Base-by-base conservation (phyloP, 2,113 vertebrate species). In the Ptychochromis oligacanthus region DNA sequence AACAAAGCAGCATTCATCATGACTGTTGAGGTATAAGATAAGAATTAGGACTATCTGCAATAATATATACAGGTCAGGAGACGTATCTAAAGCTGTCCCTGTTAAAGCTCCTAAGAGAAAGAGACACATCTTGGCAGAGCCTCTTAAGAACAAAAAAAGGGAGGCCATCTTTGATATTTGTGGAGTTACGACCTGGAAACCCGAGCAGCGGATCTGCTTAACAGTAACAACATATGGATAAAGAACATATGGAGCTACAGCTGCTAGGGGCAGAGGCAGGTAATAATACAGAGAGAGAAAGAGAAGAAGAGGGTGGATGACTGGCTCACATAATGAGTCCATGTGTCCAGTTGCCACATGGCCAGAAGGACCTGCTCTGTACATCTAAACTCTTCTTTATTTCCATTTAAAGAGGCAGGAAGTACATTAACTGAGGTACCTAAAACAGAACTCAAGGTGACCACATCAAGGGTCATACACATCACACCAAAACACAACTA, bases 191-290 rank as follows among this genome's bases (percentile, higher is more conserved):
- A 75, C 28, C 75, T 67, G 52, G 61, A 88, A 70, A 85, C 55
- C 46, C 18, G 64, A 77, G 65, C 72, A 57, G 57, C 14, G 36
- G 46, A 57, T 70, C 13, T 12, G 28, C 81, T 83, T 64, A 61
- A 76, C 72, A 77, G 20, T 49, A 49, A 64, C 55, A 77, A 77
- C 75, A 77, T 77, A 62, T 49, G 26, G 40, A 77, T 61, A 18
- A 58, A 24, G 79, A 84, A 61, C 83, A 89, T 82, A 82, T 75
- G 81, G 83, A 38, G 81, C 77, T 72, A 46, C 34, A 74, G 65
- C 75, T 58, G 87, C 60, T 75, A 34, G 7, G 61, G 76, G 76
- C 81, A 54, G 64, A 75, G 3, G n/a, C 26, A 82, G 77, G 46
- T 43, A 77, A 77, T 78, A 55, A 83, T 77, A 70, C 6, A 31